Evolutionary conservation across 2,888 invertebrate genomes (phyloP), one percentile per base, ranked within the genome.

Genomic region (Hypomecis punctinalis): DNA sequence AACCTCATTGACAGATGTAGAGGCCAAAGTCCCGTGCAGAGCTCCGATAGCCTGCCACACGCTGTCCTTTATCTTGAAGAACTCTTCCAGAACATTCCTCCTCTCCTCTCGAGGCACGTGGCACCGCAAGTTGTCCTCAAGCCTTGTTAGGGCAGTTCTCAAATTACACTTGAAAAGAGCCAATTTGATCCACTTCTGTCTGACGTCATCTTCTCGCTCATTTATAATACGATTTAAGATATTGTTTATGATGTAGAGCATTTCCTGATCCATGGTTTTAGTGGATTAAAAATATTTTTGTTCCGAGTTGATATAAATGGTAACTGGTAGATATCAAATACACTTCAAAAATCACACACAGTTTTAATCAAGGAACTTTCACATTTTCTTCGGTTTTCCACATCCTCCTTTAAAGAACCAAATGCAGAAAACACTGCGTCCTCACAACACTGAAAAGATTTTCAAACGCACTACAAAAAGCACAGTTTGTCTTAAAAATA

Each of bases 21-120:
- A 76, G 0, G 77, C 67, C 66, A 89, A 76, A 72, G 79, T 82
- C 36, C 89, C 91, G 57, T 90, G 89, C 43, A 89, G 47, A 0
- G 89, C 88, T 0, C 88, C 89, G 0, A 90, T 78, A 1, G 85
- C 81, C 60, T 82, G 85, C 90, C 90, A 90, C 64, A 90, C 63
- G 35, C 78, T 72, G 66, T 86, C 85, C 65, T 89, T 90, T 37
- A 90, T 67, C 64, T 71, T 79, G 6, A 77, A 68, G 65, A 83
- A 89, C 68, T 88, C 82, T 10, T 71, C 69, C 59, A 84, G 71
- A 39, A 86, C 72, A 35, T 54, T 74, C n/a, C 65, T 66, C 39
- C 78, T 81, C 6, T 85, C 79, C 40, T 70, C 67, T 1, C 66
- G 52, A 6, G 81, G 78, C 10, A 82, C 67, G n/a, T 74, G 48